A percentile compares a stretch with the other conserved stretches of the same genome.
Conservation (phyloP, 2,888 invertebrate genomes). For the Linyphia triangularis region DNA sequence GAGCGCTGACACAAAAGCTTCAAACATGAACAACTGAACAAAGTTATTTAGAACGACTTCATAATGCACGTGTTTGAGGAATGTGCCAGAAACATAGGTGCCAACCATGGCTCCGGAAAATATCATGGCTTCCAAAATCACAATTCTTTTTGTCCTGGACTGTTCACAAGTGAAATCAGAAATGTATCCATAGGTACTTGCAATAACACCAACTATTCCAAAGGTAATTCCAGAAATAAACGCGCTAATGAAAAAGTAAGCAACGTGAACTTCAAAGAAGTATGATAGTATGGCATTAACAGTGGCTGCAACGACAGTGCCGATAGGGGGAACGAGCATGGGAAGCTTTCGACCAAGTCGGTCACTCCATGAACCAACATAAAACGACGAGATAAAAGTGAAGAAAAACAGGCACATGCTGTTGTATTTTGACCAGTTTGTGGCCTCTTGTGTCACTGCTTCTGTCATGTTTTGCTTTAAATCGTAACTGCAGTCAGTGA, state of each 20-base stretch:
- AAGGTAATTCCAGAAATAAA: slow-evolving; percentile 80
- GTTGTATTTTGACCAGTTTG: slow-evolving; percentile 75
- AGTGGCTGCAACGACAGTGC: slow-evolving; percentile 78
- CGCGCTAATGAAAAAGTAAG: slow-evolving; percentile 80
- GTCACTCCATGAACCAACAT: slow-evolving; percentile 80
- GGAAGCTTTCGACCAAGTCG: slow-evolving; percentile 80
- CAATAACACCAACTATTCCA: slow-evolving; percentile 80
- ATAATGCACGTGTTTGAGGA: slow-evolving; percentile 82
- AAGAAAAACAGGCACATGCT: slow-evolving; percentile 79
- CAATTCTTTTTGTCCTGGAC: slow-evolving; percentile 88
- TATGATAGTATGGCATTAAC: slow-evolving; percentile 79
- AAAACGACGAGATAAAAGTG: slow-evolving; percentile 78
- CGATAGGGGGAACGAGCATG: slow-evolving; percentile 80
- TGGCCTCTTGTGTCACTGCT: slow-evolving; percentile 23
- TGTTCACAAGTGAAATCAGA: slow-evolving; percentile 87
- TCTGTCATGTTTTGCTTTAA: slow-evolving; percentile 70
- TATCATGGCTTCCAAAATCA: slow-evolving; percentile 89
- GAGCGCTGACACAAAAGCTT: slow-evolving; percentile 78
- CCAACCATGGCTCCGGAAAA: slow-evolving; percentile 91
- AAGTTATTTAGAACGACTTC: slow-evolving; percentile 73
- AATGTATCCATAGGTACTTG: slow-evolving; percentile 85
- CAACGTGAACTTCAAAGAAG: slow-evolving; percentile 77
- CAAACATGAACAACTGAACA: slow-evolving; percentile 79
- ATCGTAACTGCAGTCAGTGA: slow-evolving; percentile 76
- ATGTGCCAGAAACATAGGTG: slow-evolving; percentile 88